Conservation (phyloP, 2,888 invertebrate species). For the Epistrophe grossulariae region DNA sequence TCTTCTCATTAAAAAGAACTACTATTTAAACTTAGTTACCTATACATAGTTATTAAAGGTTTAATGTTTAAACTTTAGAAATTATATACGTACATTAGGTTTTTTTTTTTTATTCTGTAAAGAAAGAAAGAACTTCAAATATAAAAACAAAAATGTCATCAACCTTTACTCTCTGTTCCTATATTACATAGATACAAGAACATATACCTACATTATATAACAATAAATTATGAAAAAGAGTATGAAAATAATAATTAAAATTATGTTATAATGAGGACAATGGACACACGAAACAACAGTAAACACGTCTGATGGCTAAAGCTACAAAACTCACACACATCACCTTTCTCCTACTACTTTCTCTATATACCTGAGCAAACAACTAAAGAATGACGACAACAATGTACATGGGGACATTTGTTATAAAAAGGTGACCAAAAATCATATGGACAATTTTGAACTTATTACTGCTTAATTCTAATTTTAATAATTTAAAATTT, state of each 20-base stretch:
- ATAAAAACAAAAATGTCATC: not conserved
- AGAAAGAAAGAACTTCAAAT: not conserved
- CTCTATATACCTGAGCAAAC: constrained; percentile 5
- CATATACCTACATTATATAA: no score
- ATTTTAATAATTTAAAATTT: no score
- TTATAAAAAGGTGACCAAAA: not conserved
- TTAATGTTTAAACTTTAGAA: no score
- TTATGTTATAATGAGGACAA: constrained; percentile 39
- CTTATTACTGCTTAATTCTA: no score
- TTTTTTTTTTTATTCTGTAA: not conserved
- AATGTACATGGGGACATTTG: not conserved
- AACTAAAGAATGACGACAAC: constrained; percentile 1
- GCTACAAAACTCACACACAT: constrained; percentile 11
- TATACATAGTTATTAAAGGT: no score
- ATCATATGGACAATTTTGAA: not conserved
- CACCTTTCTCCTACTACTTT: not conserved
- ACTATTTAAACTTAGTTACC: no score
- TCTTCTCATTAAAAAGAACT: no score
- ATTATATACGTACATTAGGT: no score
- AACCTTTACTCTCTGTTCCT: not conserved
- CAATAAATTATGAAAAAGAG: not conserved
- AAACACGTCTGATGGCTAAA: constrained; percentile 28
- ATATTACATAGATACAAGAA: not conserved
- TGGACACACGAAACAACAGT: constrained; percentile 18
- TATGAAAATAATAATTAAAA: constrained; percentile 38